Evolutionary conservation across 2,888 invertebrate species (phyloP).

Genomic region (Agriopis aurantiaria): DNA sequence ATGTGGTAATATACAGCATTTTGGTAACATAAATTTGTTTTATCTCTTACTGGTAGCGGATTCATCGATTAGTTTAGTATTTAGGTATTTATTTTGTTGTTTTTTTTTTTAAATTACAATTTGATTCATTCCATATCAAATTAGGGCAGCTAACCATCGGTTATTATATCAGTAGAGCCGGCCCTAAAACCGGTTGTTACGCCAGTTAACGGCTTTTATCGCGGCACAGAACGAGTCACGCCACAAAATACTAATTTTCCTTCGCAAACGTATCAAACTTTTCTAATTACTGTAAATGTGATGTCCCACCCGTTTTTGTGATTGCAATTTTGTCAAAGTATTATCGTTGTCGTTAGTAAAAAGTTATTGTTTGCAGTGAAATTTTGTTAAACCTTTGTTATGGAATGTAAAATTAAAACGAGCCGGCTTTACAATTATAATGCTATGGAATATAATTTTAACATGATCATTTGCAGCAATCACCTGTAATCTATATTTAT

Average conservation of each 20-base stretch:
- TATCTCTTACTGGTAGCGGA: no score
- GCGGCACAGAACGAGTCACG: constrained; percentile 71
- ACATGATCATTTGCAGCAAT: constrained; percentile 5
- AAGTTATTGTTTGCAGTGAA: constrained; percentile 46
- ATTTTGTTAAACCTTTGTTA: constrained; percentile 32
- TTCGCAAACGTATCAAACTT: constrained; percentile 79
- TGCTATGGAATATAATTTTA: constrained; percentile 8
- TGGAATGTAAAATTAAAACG: constrained; percentile 21
- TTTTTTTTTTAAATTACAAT: not conserved
- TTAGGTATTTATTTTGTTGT: not conserved
- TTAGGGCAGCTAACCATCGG: constrained; percentile 5
- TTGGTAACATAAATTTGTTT: no score
- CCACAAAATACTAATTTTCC: constrained; percentile 81
- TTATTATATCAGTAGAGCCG: constrained; percentile 22
- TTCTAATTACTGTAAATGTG: constrained; percentile 80
- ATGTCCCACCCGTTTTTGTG: constrained; percentile 67
- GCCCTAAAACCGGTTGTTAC: constrained; percentile 56
- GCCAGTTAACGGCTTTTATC: constrained; percentile 71
- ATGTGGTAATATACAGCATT: no score
- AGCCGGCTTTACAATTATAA: constrained; percentile 6
- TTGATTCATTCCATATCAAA: not conserved
- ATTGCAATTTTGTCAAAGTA: constrained; percentile 66
- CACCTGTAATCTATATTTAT: not conserved
- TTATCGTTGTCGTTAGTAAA: constrained; percentile 50
- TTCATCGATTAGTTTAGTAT: no score